Conservation (phyloP, 2,797 vertebrate genomes). For the Sebastes oblongus region DNA sequence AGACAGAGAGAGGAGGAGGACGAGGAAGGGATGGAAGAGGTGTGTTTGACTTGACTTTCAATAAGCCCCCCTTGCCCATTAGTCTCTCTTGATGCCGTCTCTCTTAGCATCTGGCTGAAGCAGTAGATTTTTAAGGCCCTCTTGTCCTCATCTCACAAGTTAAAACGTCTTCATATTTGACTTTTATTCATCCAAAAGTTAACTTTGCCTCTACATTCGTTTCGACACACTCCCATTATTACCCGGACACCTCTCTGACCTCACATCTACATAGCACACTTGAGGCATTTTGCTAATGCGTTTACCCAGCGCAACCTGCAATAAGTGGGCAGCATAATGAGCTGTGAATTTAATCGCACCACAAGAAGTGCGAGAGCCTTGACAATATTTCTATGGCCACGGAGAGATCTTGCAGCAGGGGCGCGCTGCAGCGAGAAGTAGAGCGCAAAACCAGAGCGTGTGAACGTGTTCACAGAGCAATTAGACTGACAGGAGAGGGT, state of each 20-base stretch:
- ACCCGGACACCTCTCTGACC: not conserved
- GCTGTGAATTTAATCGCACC: not conserved
- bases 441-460: not conserved
- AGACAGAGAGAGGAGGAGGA: constrained; percentile 10
- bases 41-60: constrained; percentile 62
- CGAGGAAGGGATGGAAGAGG: constrained; percentile 23
- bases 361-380: not conserved
- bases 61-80: constrained; percentile 38
- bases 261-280: not conserved
- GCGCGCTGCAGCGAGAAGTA: not conserved
- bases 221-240: not conserved
- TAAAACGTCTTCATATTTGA: not conserved
- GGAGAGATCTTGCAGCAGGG: not conserved
- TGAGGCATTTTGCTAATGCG: not conserved
- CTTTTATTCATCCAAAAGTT: not conserved
- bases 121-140: constrained; percentile 17
- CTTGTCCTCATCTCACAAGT: constrained; percentile 27
- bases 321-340: not conserved
- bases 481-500: not conserved
- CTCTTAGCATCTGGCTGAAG: constrained; percentile 38
- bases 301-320: not conserved
- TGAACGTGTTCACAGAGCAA: constrained; percentile 2
- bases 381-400: not conserved
- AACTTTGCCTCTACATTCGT: not conserved
- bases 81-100: constrained; percentile 21